These are phyloP conservation scores for Sebastes glaucus DNA, from an alignment of 2,797 vertebrate species.

Conservation along the genomic window DNA sequence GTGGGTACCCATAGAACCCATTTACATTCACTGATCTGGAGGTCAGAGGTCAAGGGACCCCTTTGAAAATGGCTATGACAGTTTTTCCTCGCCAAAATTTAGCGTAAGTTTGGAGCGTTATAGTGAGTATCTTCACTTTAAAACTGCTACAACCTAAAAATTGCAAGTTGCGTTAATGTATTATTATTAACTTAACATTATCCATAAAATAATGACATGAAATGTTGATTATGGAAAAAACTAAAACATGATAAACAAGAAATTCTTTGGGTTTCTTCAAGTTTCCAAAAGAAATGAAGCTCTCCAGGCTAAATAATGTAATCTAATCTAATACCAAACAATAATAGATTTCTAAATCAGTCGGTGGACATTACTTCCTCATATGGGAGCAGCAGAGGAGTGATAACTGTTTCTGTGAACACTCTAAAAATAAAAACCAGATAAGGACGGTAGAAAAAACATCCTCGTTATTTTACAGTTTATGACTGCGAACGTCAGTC, in stretches of 20 bases:
- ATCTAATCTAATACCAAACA: neutral
- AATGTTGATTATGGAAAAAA: neutral
- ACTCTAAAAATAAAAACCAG: conserved; percentile 34
- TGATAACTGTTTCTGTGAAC: conserved; percentile 19
- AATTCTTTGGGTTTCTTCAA: neutral
- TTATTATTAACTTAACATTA: too few relatives aligned
- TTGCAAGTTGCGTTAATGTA: too few relatives aligned
- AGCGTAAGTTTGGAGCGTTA: too few relatives aligned
- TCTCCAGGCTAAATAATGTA: neutral
- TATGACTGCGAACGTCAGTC: neutral
- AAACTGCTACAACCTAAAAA: too few relatives aligned
- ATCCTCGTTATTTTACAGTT: neutral
- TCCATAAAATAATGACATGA: too few relatives aligned
- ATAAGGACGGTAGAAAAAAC: conserved; percentile 21
- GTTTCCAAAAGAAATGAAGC: neutral
- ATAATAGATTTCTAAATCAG: neutral
- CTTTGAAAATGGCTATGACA: too few relatives aligned
- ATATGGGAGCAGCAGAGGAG: conserved; percentile 10
- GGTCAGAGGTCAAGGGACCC: too few relatives aligned
- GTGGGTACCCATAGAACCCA: too few relatives aligned
- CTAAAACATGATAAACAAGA: neutral
- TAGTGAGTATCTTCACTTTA: fast-evolving
- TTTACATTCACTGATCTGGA: fast-evolving
- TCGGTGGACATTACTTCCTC: conserved; percentile 1
- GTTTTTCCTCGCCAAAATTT: too few relatives aligned